These are phyloP conservation scores for Galaxea fascicularis DNA, from an alignment of 92 coral and sea anemone species.

Conservation along the genomic window DNA sequence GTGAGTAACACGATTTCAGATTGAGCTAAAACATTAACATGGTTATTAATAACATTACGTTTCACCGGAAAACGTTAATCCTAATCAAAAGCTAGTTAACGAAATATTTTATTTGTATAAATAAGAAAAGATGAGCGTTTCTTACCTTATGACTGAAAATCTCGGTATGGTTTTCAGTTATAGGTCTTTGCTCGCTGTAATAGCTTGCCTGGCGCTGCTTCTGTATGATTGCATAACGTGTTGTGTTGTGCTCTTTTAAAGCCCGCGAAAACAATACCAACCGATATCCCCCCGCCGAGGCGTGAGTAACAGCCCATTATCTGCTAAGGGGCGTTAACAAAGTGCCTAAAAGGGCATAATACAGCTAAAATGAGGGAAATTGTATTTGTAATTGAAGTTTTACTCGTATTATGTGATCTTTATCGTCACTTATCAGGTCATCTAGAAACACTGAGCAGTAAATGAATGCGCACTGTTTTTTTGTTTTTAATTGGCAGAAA, in stretches of 20 bases:
- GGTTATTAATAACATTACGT: background rate
- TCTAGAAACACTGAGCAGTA: slow-evolving; percentile 24
- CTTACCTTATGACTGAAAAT: background rate
- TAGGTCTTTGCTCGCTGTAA: background rate
- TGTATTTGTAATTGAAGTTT: slow-evolving; percentile 65
- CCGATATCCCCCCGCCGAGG: slow-evolving; percentile 51
- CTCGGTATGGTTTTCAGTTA: background rate
- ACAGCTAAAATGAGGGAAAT: slow-evolving; percentile 32
- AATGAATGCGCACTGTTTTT: background rate
- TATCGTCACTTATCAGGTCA: slow-evolving; percentile 60
- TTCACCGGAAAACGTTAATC: no score
- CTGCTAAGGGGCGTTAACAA: slow-evolving; percentile 72
- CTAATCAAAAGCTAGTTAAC: background rate
- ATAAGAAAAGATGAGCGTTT: background rate
- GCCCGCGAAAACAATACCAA: slow-evolving; percentile 70
- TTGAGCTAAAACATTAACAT: slow-evolving; percentile 11
- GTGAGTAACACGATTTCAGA: background rate
- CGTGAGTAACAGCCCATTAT: slow-evolving; percentile 74
- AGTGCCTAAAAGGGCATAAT: slow-evolving; percentile 64
- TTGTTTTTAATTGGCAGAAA: slow-evolving; percentile 27
- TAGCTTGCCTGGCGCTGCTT: background rate
- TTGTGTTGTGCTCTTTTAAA: slow-evolving; percentile 75
- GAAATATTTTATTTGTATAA: background rate
- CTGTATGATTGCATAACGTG: background rate
- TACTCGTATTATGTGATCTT: slow-evolving; percentile 55